Conservation (phyloP, 2,113 vertebrate genomes). For the Hyperopisus bebe region DNA sequence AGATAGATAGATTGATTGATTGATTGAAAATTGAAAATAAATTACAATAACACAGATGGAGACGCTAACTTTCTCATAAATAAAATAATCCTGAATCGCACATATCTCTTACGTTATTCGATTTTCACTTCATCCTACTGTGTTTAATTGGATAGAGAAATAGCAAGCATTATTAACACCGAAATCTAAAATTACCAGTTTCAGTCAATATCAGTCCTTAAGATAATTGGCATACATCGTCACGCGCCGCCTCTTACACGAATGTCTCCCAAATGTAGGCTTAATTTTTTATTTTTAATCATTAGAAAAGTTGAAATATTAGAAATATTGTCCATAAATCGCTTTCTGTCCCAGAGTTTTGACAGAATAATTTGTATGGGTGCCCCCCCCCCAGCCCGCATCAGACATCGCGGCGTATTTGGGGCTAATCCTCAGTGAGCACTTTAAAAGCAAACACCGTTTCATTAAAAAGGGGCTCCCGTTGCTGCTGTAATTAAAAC, state of each 20-base stretch:
- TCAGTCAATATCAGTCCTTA: neutral
- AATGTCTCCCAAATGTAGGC: neutral
- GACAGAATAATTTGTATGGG: neutral
- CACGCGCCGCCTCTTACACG: neutral
- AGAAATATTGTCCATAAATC: neutral
- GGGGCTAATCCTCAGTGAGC: neutral
- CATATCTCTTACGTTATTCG: neutral
- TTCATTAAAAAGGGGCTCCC: neutral
- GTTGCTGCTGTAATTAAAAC: neutral
- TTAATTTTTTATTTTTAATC: neutral
- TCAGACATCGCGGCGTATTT: neutral
- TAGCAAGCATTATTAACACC: neutral
- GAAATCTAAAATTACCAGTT: neutral
- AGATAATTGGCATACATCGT: neutral
- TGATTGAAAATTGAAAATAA: neutral
- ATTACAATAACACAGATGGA: neutral
- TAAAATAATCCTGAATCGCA: neutral
- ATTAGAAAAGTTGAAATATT: neutral
- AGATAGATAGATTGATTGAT: neutral
- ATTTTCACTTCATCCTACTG: neutral
- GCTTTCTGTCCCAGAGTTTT: neutral
- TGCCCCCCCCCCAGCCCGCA: neutral
- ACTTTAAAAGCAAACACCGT: neutral
- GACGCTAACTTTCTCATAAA: neutral
- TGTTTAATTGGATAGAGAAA: neutral